Evolutionary conservation across 2,888 invertebrate genomes (phyloP).

Genomic region (Tenodera sinensis): DNA sequence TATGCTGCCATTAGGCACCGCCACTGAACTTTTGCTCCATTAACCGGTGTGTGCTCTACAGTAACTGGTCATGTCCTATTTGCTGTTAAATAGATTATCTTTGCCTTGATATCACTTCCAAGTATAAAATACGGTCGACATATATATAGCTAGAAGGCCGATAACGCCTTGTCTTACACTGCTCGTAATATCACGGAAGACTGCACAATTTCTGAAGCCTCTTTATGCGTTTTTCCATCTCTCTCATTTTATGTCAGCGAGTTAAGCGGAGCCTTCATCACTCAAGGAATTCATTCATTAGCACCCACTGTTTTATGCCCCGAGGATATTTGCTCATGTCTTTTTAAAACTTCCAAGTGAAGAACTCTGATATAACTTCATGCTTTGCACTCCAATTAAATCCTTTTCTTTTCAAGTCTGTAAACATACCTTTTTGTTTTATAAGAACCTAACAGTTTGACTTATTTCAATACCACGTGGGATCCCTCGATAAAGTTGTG

Average conservation of each 20-base stretch:
- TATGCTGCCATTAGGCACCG: too few species aligned
- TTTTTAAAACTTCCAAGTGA: neutral
- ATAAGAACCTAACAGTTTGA: neutral
- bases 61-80: too few species aligned
- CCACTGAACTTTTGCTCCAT: too few species aligned
- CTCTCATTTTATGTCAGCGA: neutral
- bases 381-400: neutral
- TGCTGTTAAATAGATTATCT: too few species aligned
- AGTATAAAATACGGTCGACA: too few species aligned
- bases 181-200: neutral
- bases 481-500: too few species aligned
- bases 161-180: too few species aligned
- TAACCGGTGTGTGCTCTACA: too few species aligned
- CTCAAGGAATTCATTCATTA: neutral
- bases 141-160: too few species aligned
- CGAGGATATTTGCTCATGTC: neutral
- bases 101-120: too few species aligned
- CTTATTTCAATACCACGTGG: neutral
- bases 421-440: neutral
- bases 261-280: neutral
- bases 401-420: neutral
- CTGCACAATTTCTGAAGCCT: neutral
- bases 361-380: neutral
- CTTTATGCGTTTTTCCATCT: neutral
- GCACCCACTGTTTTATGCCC: neutral